phyloP scores from a whole-genome alignment of 2,888 invertebrate genomes.

The Bedellia somnulentella region DNA sequence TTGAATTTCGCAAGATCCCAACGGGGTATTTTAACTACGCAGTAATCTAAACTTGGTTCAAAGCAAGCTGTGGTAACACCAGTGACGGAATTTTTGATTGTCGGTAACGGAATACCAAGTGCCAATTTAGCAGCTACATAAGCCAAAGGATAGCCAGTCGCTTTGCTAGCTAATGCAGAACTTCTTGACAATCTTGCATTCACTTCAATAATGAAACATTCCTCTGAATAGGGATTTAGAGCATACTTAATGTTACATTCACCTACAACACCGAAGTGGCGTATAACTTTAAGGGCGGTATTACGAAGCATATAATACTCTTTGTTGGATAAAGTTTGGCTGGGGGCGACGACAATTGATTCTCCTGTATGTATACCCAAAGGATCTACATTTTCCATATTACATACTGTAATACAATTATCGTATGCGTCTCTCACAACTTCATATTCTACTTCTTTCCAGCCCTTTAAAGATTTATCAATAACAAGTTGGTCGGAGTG shows the following conservation, averaged over 20 bases:
- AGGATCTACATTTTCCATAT: slow-evolving; percentile 99
- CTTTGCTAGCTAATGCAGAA: slow-evolving; percentile 98
- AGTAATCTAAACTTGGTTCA: slow-evolving; percentile 98
- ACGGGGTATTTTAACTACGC: slow-evolving; percentile 98
- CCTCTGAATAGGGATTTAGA: slow-evolving; percentile 87
- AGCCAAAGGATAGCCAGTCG: slow-evolving; percentile 97
- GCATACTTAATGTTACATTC: slow-evolving; percentile 99
- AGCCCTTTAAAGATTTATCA: slow-evolving; percentile 97
- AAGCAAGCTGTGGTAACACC: slow-evolving; percentile 97
- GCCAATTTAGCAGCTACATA: slow-evolving; percentile 98
- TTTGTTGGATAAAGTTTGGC: slow-evolving; percentile 92
- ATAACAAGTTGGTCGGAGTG: slow-evolving; percentile 90
- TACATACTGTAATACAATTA: slow-evolving; percentile 98
- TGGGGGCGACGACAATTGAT: slow-evolving; percentile 97
- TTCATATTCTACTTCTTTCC: slow-evolving; percentile 99
- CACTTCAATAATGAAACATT: slow-evolving; percentile 92
- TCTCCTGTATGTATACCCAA: slow-evolving; percentile 98
- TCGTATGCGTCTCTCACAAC: slow-evolving; percentile 97
- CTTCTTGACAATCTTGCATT: slow-evolving; percentile 96
- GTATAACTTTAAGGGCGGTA: slow-evolving; percentile 93
- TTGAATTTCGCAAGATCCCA: slow-evolving; percentile 98
- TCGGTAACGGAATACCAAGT: slow-evolving; percentile 80
- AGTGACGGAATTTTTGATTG: slow-evolving; percentile 92
- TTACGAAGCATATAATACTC: slow-evolving; percentile 95
- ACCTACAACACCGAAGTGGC: slow-evolving; percentile 94